Evolutionary conservation across 2,888 invertebrate species (phyloP).

Genomic region (Pristionchus entomophagus): DNA sequence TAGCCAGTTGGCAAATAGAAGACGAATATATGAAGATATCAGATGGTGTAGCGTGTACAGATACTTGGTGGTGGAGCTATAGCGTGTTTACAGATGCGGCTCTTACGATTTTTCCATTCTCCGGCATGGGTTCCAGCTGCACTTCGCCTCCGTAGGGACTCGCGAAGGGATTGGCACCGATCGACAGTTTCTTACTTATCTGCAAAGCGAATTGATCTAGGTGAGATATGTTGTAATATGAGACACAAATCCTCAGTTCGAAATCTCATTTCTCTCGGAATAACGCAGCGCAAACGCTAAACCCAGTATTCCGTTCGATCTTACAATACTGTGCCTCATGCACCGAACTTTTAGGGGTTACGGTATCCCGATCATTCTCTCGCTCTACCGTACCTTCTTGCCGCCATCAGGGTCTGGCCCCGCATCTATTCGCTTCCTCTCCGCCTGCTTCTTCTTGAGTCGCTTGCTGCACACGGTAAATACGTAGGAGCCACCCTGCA

Average conservation of each 20-base stretch:
- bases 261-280: no score
- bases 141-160: conserved; percentile 75
- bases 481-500: conserved; percentile 69
- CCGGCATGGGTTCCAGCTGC: conserved; percentile 84
- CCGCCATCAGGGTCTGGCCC: not conserved
- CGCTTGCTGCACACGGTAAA: conserved; percentile 59
- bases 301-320: no score
- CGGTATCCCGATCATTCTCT: not conserved
- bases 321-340: no score
- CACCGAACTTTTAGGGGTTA: no score
- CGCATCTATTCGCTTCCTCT: not conserved
- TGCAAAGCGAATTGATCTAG: not conserved
- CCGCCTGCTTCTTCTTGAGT: conserved; percentile 54
- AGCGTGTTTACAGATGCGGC: not conserved
- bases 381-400: conserved; percentile 42
- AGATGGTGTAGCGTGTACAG: not conserved
- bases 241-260: no score
- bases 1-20: no score
- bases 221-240: no score
- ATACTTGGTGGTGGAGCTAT: not conserved
- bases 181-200: conserved; percentile 54
- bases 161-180: conserved; percentile 66
- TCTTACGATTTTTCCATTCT: conserved; percentile 44
- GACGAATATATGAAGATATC: no score
- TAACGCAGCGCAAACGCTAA: no score